Evolutionary conservation across 2,888 invertebrate genomes (phyloP).

Genomic region (Sericinus montela): DNA sequence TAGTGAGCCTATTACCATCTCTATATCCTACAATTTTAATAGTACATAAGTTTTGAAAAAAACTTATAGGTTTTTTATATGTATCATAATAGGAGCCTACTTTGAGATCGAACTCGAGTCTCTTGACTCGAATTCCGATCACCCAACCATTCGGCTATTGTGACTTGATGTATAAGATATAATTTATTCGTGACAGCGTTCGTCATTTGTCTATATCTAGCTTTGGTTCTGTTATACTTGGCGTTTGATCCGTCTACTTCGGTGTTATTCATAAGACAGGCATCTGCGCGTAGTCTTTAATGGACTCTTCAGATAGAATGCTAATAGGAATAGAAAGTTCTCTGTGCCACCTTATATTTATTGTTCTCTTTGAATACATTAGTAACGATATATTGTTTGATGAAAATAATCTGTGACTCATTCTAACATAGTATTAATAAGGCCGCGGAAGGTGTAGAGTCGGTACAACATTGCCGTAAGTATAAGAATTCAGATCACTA

Average conservation of each 20-base stretch:
- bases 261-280: constrained; percentile 10
- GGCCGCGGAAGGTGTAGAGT: too few relatives aligned
- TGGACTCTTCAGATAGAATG: constrained; percentile 12
- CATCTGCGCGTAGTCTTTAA: constrained; percentile 8
- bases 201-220: constrained; percentile 4
- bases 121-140: too few relatives aligned
- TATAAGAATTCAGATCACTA: too few relatives aligned
- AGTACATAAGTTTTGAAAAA: too few relatives aligned
- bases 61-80: too few relatives aligned
- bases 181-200: constrained; percentile 8
- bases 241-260: constrained; percentile 4
- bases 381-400: not conserved
- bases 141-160: too few relatives aligned
- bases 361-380: constrained; percentile 16
- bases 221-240: constrained; percentile 9
- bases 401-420: not conserved
- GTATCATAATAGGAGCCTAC: too few relatives aligned
- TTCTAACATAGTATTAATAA: not conserved
- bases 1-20: too few relatives aligned
- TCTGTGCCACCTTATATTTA: constrained; percentile 13
- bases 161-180: too few relatives aligned
- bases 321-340: constrained; percentile 16
- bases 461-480: too few relatives aligned
- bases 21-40: too few relatives aligned
- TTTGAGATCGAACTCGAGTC: too few relatives aligned